A percentile compares a stretch with the other conserved stretches of the same genome.
These are phyloP conservation scores for Thinocorus orbignyianus DNA, from an alignment of 2,113 vertebrate genomes.

Conservation along the genomic window DNA sequence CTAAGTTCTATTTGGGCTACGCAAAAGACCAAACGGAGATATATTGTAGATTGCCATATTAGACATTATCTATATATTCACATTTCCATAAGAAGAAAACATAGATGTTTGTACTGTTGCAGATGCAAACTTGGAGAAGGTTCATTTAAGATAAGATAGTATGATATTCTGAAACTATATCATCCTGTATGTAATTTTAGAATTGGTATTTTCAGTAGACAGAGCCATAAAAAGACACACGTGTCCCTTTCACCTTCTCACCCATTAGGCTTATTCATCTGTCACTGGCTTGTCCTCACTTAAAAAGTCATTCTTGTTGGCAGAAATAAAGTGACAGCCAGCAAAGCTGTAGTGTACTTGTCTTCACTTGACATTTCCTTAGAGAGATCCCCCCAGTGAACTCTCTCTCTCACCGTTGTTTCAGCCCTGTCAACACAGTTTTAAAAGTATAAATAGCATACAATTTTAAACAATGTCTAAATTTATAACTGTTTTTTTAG, in stretches of 20 bases:
- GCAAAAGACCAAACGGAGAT: not conserved
- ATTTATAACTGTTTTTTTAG: not conserved
- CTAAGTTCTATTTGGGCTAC: not conserved
- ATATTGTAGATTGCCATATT: not conserved
- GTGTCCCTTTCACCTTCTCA: not conserved
- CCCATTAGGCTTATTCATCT: not conserved
- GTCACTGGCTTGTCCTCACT: not conserved
- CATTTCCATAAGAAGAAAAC: not conserved
- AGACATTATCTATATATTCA: not conserved
- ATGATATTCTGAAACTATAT: not conserved
- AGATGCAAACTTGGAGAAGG: not conserved
- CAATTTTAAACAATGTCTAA: not conserved
- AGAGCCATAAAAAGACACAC: not conserved
- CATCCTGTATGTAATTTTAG: not conserved
- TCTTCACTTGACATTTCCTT: not conserved
- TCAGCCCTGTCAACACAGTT: not conserved
- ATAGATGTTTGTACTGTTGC: not conserved
- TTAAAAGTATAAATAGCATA: not conserved
- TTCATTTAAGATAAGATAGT: not conserved
- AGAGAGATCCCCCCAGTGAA: not conserved
- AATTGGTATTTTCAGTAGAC: not conserved
- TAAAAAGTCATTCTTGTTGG: not conserved
- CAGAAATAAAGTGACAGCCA: not conserved
- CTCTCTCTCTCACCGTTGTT: not conserved
- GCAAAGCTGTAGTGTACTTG: not conserved